Base-by-base conservation (phyloP, 2,797 vertebrate genomes). In the Danio tinwini region DNA sequence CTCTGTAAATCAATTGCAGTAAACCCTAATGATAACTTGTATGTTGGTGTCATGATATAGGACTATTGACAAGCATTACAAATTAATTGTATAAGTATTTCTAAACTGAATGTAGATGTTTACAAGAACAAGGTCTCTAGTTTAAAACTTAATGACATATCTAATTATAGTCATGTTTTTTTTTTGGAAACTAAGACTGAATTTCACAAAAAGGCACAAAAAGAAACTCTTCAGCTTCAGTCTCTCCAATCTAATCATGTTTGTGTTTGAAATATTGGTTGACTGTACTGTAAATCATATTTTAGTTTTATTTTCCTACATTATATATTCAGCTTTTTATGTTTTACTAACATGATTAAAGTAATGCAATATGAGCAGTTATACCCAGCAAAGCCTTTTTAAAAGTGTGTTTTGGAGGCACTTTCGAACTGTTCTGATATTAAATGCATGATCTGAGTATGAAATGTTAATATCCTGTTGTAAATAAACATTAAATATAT, bases 401-500 rank as follows among this genome's bases (percentile, higher is more conserved):
- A 39, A 45, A 82, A 88, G 88, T 63, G 85, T 78, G 67, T 89
- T 91, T 89, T 70, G 86, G 88, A 87, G 87, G 87, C 88, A 89
- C 91, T 90, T 91, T 92, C 89, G 90, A 88, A 87, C 85, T 85
- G 67, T 83, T 78, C 76, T 80, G 84, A 87, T 88, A 62, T 75
- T 85, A 83, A 88, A 88, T 73, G 88, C 92, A 92, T 92, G 86
- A 84, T 87, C 86, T 85, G 90, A 90, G 84, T 83, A 93, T 93
- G 86, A 88, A 79, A 86, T 86, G 59, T 65, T 73, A 88, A 88
- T 92, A 87, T 90, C 90, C 89, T 92, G 82, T 85, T 95, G 93
- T 95, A 95, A 95, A 95, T 95, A 95, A 95, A 95, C 69, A 62
- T 75, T 85, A 85, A 87, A 84, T 68, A 61, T 76, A 75, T 81